Evolutionary conservation across 2,113 vertebrate genomes (phyloP).

Genomic region (Tetraodon nigroviridis): DNA sequence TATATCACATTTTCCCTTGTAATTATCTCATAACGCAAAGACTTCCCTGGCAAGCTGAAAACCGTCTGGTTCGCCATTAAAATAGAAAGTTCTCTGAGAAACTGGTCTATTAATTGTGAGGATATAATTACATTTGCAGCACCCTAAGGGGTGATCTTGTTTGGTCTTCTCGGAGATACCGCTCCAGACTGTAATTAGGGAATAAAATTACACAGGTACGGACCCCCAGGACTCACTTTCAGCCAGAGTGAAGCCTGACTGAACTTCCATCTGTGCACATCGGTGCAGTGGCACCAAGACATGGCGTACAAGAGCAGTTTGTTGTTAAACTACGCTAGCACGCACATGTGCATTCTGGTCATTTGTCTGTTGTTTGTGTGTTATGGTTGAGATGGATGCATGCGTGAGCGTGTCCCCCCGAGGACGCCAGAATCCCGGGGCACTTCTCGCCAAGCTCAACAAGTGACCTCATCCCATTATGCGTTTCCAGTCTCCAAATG

Average conservation of each 20-base stretch:
- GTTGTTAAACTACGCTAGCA: constrained; percentile 34
- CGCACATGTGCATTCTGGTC: constrained; percentile 31
- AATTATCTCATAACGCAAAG: constrained; percentile 70
- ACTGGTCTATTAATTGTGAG: constrained; percentile 62
- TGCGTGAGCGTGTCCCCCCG: constrained; percentile 11
- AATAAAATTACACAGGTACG: constrained; percentile 67
- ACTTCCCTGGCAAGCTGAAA: constrained; percentile 54
- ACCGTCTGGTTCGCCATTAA: constrained; percentile 48
- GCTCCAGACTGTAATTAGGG: constrained; percentile 65
- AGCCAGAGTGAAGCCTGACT: constrained; percentile 51
- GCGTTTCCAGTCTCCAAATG: constrained; percentile 51
- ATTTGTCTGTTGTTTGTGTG: constrained; percentile 15
- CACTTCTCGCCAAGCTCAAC: constrained; percentile 57
- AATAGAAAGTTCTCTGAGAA: constrained; percentile 57
- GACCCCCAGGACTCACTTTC: constrained; percentile 63
- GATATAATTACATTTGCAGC: constrained; percentile 68
- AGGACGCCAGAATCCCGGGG: constrained; percentile 41
- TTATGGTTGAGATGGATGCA: neutral
- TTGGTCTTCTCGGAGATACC: constrained; percentile 51
- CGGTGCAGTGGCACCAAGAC: constrained; percentile 40
- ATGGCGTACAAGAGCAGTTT: constrained; percentile 22
- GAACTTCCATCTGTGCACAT: constrained; percentile 49
- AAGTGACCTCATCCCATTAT: constrained; percentile 62
- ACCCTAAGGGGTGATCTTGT: constrained; percentile 57
- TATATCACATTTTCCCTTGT: constrained; percentile 65